Evolutionary conservation across 1,140 invertebrate genomes (phyloP).

Genomic region (Oncopodura yosiiana): DNA sequence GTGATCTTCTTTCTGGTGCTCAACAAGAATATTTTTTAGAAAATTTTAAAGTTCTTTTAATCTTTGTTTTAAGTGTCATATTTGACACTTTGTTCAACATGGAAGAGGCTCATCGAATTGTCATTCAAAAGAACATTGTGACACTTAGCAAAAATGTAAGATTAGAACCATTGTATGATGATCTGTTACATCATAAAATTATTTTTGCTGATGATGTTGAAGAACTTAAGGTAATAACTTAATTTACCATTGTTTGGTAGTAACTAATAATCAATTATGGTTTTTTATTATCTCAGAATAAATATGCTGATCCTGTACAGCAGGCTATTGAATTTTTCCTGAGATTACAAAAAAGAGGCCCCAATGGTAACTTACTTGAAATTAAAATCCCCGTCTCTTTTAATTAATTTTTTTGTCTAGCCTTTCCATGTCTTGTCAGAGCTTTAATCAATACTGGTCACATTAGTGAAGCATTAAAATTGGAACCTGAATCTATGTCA

Average conservation of each 20-base stretch:
- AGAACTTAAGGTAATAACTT: conserved; percentile 14
- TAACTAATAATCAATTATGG: not conserved
- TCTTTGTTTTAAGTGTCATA: not conserved
- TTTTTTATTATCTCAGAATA: conserved; percentile 12
- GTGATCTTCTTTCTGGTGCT: not conserved
- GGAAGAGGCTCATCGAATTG: conserved; percentile 19
- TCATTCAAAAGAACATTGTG: conserved; percentile 20
- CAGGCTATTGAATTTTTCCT: conserved; percentile 28
- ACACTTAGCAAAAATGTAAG: conserved; percentile 15
- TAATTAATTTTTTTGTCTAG: no score
- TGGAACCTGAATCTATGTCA: not conserved
- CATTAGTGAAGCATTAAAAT: conserved; percentile 19
- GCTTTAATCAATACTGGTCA: conserved; percentile 11
- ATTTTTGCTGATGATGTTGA: conserved; percentile 18
- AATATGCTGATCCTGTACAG: conserved; percentile 1
- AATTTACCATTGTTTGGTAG: not conserved
- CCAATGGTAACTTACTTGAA: no score
- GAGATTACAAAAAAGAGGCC: conserved; percentile 16
- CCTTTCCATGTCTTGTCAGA: conserved; percentile 21
- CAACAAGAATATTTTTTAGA: no score
- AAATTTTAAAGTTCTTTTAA: no score
- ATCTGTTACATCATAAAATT: conserved; percentile 13
- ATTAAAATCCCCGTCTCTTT: no score
- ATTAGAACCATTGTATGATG: conserved; percentile 6
- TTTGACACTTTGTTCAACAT: not conserved